Base-by-base conservation (phyloP, 2,797 vertebrate genomes). In the Pantherophis alleghaniensis region DNA sequence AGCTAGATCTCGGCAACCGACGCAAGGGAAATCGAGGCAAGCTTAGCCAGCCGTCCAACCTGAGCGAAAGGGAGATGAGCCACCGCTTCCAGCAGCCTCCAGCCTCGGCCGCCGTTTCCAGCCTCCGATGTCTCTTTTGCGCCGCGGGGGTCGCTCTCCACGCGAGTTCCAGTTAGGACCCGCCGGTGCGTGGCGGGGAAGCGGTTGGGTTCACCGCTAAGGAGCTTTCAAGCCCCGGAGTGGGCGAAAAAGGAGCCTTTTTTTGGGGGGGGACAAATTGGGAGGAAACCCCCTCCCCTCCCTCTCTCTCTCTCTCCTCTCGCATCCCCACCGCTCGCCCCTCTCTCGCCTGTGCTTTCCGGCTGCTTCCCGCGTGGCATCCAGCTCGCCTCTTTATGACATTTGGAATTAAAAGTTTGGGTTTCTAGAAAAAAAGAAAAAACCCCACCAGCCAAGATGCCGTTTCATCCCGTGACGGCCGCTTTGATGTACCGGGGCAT, bases 401-500 rank as follows among this genome's bases (percentile, higher is more conserved):
- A 90, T 90, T 93, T 57, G 92, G 92, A 83, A 86, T 87, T 90
- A 93, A 93, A 93, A 90, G 51, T 63, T 56, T 56, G 88, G 92
- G 47, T n/a, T 57, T 16, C n/a, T 22, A 5, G 6, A 47, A 11
- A 94, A 97, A 97, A 97, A 47, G 2, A 4, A 47, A 47, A 47
- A 42, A 42, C 37, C 37, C 42, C 42, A 47, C 3, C 97, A 96
- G 98, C 98, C 98, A 96, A 92, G 96, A 98, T 98, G 98, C 98
- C 98, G 97, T 98, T 98, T 98, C 98, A 98, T 92, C 98, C 98
- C 86, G 97, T 98, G 95, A 98, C 98, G 96, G 98, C 98, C 96
- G 98, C 98, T 90, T 94, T 98, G 97, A 98, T 98, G 98, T 98
- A 98, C 97, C 97, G 98, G 96, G 98, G 98, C 55, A 97, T 98